Percentiles rank a stretch among this genome's conserved stretches.
phyloP scores from a whole-genome alignment of 2,888 invertebrate species.

The Acanthosepion esculentum region DNA sequence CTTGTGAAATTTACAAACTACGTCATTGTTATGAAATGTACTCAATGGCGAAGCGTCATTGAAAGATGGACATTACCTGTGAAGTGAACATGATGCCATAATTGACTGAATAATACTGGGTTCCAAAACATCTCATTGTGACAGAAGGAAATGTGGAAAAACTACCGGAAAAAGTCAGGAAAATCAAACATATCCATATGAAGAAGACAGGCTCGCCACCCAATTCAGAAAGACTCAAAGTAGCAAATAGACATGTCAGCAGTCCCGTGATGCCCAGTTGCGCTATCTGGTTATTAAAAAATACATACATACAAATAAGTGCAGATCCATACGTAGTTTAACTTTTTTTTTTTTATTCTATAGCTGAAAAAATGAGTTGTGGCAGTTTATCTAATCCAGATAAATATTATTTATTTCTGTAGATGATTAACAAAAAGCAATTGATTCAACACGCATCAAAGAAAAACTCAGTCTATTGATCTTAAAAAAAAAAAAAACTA shows the following conservation, averaged over 20 bases:
- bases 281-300: neutral
- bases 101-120: constrained; percentile 64
- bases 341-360: no score
- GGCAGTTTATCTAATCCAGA: no score
- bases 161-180: constrained; percentile 69
- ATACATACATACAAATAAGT: neutral
- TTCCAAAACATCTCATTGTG: constrained; percentile 68
- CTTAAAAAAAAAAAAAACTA: no score
- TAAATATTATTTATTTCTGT: no score
- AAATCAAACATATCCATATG: constrained; percentile 70
- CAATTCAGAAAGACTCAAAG: constrained; percentile 54
- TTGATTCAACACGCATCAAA: no score
- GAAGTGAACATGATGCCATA: constrained; percentile 66
- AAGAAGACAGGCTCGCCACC: constrained; percentile 63
- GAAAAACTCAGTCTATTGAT: no score
- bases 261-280: neutral
- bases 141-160: constrained; percentile 71
- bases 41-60: no score
- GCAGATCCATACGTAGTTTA: no score
- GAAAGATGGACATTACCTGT: constrained; percentile 52
- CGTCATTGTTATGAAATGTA: no score
- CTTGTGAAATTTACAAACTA: no score
- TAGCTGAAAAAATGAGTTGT: no score
- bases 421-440: no score
- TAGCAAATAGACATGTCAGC: constrained; percentile 52